phyloP scores from a whole-genome alignment of 2,888 invertebrate species.

The Dorcus hopei region DNA sequence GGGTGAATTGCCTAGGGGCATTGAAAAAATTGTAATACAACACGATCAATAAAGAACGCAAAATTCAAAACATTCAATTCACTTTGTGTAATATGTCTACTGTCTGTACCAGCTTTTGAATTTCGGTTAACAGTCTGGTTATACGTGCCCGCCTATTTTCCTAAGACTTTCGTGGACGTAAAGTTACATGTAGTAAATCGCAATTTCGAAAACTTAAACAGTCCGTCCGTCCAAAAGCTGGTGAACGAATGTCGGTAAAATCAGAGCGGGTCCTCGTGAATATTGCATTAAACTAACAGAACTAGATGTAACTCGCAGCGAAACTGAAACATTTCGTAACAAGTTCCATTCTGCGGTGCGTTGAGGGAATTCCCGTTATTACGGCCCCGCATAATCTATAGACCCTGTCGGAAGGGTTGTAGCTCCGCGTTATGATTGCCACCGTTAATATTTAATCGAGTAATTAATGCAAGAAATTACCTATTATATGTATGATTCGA shows the following conservation, averaged over 20 bases:
- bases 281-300: slow-evolving; percentile 12
- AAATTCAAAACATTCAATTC: too few species aligned
- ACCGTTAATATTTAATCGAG: slow-evolving; percentile 52
- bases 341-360: slow-evolving; percentile 34
- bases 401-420: slow-evolving; percentile 49
- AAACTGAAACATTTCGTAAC: slow-evolving; percentile 18
- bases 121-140: too few species aligned
- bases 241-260: background rate
- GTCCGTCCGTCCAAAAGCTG: too few species aligned
- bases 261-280: slow-evolving; percentile 5
- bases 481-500: slow-evolving; percentile 54
- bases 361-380: slow-evolving; percentile 46
- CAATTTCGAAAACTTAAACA: too few species aligned
- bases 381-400: slow-evolving; percentile 49
- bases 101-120: too few species aligned
- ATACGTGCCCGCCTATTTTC: too few species aligned
- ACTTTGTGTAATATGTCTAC: too few species aligned
- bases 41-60: too few species aligned
- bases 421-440: slow-evolving; percentile 50
- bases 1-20: too few species aligned
- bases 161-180: too few species aligned
- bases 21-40: too few species aligned
- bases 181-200: too few species aligned
- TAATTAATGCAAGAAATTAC: slow-evolving; percentile 55
- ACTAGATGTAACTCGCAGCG: slow-evolving; percentile 1